phyloP scores from a whole-genome alignment of 1,140 invertebrate genomes.

The Alviniconcha marisindica region DNA sequence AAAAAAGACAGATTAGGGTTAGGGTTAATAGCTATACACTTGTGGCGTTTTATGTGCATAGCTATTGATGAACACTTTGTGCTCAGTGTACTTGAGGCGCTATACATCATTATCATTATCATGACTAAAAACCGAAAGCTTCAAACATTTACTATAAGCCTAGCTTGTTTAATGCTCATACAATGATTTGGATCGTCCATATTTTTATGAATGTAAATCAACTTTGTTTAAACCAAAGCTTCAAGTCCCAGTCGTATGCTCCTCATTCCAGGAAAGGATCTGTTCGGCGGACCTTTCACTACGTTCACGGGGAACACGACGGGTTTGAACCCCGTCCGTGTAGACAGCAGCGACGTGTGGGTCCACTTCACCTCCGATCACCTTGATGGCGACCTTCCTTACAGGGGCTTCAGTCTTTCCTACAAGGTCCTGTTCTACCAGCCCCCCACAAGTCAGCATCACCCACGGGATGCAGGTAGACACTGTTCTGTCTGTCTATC shows the following conservation, averaged over 20 bases:
- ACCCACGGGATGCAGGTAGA: too few relatives aligned
- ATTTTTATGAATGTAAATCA: too few relatives aligned
- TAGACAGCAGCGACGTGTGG: conserved; percentile 33
- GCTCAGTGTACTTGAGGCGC: background rate
- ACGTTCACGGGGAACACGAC: conserved; percentile 38
- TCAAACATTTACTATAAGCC: too few relatives aligned
- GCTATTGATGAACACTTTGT: too few relatives aligned
- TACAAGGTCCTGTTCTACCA: background rate
- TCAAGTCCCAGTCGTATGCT: too few relatives aligned
- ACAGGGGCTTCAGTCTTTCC: conserved; percentile 32
- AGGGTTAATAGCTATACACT: too few relatives aligned
- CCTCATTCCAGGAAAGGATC: conserved; percentile 9
- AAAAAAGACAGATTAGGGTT: too few relatives aligned
- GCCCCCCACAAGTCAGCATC: background rate
- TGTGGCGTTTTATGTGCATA: too few relatives aligned
- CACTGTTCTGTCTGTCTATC: background rate
- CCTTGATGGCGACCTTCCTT: background rate
- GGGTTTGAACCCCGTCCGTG: background rate
- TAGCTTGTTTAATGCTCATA: too few relatives aligned
- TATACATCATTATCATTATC: background rate
- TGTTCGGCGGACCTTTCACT: conserved; percentile 35
- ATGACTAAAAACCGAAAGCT: background rate
- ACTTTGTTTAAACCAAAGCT: too few relatives aligned
- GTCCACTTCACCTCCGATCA: conserved; percentile 41
- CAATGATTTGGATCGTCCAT: too few relatives aligned